Conservation (phyloP, 2,888 invertebrate genomes). For the Dicyrtoma fusca region DNA sequence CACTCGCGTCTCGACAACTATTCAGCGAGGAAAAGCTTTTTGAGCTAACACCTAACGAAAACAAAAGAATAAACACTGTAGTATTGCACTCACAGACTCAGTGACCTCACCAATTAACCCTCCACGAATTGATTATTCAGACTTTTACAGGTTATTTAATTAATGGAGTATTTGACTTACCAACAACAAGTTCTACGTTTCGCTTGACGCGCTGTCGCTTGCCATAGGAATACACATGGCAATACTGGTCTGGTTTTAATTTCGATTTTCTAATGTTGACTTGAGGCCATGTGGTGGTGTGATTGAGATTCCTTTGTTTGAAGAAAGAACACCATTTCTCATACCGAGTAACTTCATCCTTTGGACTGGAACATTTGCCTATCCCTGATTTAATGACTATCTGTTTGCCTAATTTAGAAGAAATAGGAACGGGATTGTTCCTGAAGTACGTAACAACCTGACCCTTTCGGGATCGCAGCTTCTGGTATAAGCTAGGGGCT, state of each 20-base stretch:
- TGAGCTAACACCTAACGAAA: slow-evolving; percentile 36
- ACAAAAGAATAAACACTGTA: too few relatives aligned
- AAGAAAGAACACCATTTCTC: slow-evolving; percentile 30
- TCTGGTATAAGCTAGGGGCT: slow-evolving; percentile 1
- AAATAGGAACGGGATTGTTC: slow-evolving; percentile 41
- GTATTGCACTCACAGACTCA: too few relatives aligned
- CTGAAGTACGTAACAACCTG: slow-evolving; percentile 27
- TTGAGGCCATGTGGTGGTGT: slow-evolving; percentile 19
- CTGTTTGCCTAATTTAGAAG: slow-evolving; percentile 32
- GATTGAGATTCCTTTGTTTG: slow-evolving; percentile 26
- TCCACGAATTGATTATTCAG: too few relatives aligned
- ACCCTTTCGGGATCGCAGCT: slow-evolving; percentile 28
- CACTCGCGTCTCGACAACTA: slow-evolving; percentile 8
- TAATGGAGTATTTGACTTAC: slow-evolving; percentile 32
- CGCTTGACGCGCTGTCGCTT: slow-evolving; percentile 26
- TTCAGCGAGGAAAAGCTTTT: slow-evolving; percentile 31
- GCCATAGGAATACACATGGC: slow-evolving; percentile 38
- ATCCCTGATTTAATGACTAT: slow-evolving; percentile 31
- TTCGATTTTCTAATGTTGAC: slow-evolving; percentile 34
- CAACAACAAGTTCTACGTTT: slow-evolving; percentile 41
- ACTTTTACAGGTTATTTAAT: background rate
- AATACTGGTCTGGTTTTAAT: slow-evolving; percentile 34
- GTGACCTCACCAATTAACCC: too few relatives aligned
- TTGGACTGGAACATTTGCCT: slow-evolving; percentile 30
- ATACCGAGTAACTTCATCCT: slow-evolving; percentile 6